Conservation (phyloP, 2,888 invertebrate species). For the Auanema freiburgensis region DNA sequence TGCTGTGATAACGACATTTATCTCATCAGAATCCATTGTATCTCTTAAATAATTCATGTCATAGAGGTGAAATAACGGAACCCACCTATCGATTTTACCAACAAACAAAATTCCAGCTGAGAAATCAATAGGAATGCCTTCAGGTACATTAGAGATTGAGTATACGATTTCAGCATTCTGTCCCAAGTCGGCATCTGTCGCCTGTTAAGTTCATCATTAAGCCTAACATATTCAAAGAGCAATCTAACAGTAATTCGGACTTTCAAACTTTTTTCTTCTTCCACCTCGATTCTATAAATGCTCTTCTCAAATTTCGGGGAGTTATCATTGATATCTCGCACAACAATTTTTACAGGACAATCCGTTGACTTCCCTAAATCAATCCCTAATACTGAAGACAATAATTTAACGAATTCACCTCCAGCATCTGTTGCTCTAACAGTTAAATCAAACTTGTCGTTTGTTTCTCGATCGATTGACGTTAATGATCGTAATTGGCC, state of each 20-base stretch:
- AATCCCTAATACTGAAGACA: not conserved
- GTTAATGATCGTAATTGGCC: conserved; percentile 29
- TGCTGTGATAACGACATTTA: conserved; percentile 29
- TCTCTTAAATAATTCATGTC: no score
- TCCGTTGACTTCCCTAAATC: conserved; percentile 25
- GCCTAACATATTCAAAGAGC: no score
- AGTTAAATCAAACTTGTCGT: conserved; percentile 29
- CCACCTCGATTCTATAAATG: conserved; percentile 23
- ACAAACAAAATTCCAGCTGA: conserved; percentile 37
- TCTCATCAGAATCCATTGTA: conserved; percentile 21
- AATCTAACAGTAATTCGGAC: conserved; percentile 25
- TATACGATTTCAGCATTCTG: conserved; percentile 31
- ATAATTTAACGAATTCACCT: conserved; percentile 15
- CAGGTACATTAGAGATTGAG: conserved; percentile 23
- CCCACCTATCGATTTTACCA: conserved; percentile 27
- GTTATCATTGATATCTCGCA: conserved; percentile 64
- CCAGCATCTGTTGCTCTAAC: conserved; percentile 36
- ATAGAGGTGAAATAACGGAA: no score
- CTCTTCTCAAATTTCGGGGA: conserved; percentile 41
- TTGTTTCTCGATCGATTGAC: conserved; percentile 39
- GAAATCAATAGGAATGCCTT: conserved; percentile 32
- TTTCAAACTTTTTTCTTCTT: conserved; percentile 38
- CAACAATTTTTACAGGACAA: conserved; percentile 26
- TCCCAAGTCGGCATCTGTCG: conserved; percentile 28
- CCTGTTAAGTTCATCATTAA: conserved; percentile 12